Evolutionary conservation across 2,113 vertebrate genomes (phyloP), one percentile per base, ranked within the genome.

Genomic region (Galeopterus variegatus): DNA sequence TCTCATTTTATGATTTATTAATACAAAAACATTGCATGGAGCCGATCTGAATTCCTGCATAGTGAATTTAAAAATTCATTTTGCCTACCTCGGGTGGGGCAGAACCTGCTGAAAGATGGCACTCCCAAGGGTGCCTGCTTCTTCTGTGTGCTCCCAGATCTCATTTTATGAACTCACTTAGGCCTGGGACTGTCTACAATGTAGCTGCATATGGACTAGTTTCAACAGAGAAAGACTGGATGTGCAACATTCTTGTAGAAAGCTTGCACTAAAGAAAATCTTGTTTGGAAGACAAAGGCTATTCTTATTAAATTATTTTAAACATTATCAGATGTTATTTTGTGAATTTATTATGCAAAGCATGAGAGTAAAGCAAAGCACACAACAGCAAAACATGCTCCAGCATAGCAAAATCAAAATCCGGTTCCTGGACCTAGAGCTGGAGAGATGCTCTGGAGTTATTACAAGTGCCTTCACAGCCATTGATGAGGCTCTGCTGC

Each of bases 401-500:
- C 41, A 41, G 41, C 33, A n/a, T 2, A 86, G 48, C 56, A 89
- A 96, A 96, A 86, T 31, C 60, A 79, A 89, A 94, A 73, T 28
- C 11, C 14, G 18, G 77, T 79, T 77, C 64, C 79, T 33, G 70
- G n/a, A 14, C 8, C 28, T 18, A 21, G 41, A 83, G 62, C 79
- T 23, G 41, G 64, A 88, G 24, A 33, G 65, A 54, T 2, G 52
- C 31, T 56, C 17, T 18, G 50, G 52, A 60, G 54, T 1, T 26
- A 50, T 6, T 1, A 1, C 36, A 24, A 41, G 12, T 2, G 1
- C 24, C 76, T 8, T 41, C 21, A 8, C n/a, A 36, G 28, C 45
- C n/a, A 69, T 41, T 75, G 48, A 84, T 23, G 64, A 86, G 76
- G 56, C 56, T 97, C 96, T 97, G 90, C 95, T 67, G 95, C 97